Evolutionary conservation across 2,113 vertebrate genomes (phyloP), one percentile per base, ranked within the genome.

Genomic region (Etia nguti): DNA sequence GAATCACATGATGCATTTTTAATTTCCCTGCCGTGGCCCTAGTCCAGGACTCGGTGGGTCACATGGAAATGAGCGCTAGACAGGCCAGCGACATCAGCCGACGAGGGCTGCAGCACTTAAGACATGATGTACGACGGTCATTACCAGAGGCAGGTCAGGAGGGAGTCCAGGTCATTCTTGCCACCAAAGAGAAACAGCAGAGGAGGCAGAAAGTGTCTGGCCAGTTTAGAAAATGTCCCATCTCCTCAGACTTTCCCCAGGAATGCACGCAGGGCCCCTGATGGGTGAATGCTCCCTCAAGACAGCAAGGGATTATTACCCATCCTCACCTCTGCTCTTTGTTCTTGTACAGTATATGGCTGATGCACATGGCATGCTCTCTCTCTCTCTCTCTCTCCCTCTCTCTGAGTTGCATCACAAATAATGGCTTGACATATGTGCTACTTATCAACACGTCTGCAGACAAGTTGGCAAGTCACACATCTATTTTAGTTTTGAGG

Each of bases 101-200:
- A 91, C 85, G 55, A 90, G 93, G 86, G 89, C 90, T 83, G 88
- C 88, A 43, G 95, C 94, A 95, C 95, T 97, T 97, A 96, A 97
- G 93, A 94, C 93, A 89, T 97, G 96, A 97, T 97, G 90, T 96
- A 96, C 88, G 94, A 96, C 56, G 86, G 93, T 97, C 95, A 96
- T 97, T 96, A 96, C 88, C 56, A 26, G 88, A 93, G 95, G 90
- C 92, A 84, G 92, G 93, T 95, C 94, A 94, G 93, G 90, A 94
- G 95, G 93, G 94, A 94, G 92, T 82, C 41, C 55, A 55, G 92
- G 95, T 95, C 94, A 95, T 89, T 88, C 90, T 79, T 31, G 85
- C 89, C 86, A 89, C 92, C 54, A 55, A 92, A 94, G 88, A 92
- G 90, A 75, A 86, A 89, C 83, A 86, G 90, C 75, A 81, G 88